Base-by-base conservation (phyloP, 1,140 invertebrate species). In the Heliconius hewitsoni region DNA sequence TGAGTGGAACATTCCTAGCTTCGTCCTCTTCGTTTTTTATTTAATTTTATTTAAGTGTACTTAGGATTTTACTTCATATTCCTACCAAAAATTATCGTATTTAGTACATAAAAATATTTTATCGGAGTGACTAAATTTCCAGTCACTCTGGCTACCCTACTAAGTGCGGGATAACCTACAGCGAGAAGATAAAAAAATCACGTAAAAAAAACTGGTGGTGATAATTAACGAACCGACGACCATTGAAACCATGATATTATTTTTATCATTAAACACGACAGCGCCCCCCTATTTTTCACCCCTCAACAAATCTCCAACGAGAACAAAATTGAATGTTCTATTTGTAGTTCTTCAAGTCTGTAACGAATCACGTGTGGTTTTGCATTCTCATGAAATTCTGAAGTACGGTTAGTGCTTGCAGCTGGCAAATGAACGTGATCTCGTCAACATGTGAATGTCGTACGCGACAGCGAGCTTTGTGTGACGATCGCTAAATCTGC, bases 351-450 rank as follows among this genome's bases (percentile, higher is more conserved):
- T 27, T 30, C n/a, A 71, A 76, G 13, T 60, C 27, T 76, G 37
- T 70, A 76, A 70, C 60, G 60, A 66, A 66, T 76, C 57, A 60
- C 19, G 13, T 70, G 73, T 39, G 8, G 27, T 52, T 66, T 76
- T 76, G 18, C 13, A 70, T 70, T 76, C 42, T 60, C 57, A 66
- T 70, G 66, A 76, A 74, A 57, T 72, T 27, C 73, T 74, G 30
- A 60, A 76, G 39, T 76, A 46, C 60, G 60, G 27, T 66, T 75
- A 73, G 57, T 74, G 72, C 60, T 70, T 50, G 52, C 71, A 81
- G 81, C 82, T 77, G 75, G 81, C 83, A 89, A 89, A 87, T 85
- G 86, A 87, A 86, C 81, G 83, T 80, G 80, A 80, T 86, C 84
- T 87, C 87, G 86, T 87, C 83, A 81, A 73, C 80, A 74, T 50